Evolutionary conservation across 1,140 invertebrate genomes (phyloP).

Genomic region (Bathynomus jamesi): DNA sequence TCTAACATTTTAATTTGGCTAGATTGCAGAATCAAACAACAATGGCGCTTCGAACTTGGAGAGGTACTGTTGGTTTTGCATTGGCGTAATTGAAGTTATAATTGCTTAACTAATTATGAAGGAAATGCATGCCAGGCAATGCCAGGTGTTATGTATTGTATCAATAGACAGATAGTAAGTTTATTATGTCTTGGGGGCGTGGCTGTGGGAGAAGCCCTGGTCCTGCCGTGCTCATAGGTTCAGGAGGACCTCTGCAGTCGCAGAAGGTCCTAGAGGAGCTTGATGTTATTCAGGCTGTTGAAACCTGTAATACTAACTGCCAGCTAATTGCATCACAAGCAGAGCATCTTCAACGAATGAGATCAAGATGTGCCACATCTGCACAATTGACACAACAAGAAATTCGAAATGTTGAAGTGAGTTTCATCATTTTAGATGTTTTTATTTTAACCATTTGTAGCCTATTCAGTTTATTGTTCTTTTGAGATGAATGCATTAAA

Average conservation of each 20-base stretch:
- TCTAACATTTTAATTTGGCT: too few species aligned
- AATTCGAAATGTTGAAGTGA: conserved; percentile 85
- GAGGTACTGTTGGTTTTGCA: neutral
- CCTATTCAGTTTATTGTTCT: too few species aligned
- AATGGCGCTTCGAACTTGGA: neutral
- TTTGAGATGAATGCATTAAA: too few species aligned
- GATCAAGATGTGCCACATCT: conserved; percentile 84
- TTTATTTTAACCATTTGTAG: too few species aligned
- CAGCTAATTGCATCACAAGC: conserved; percentile 46
- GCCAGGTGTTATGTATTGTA: conserved; percentile 16
- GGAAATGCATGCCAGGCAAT: conserved; percentile 16
- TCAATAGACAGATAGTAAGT: conserved; percentile 30
- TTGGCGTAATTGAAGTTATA: neutral
- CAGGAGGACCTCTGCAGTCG: neutral
- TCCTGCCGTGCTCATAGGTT: neutral
- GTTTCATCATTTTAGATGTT: too few species aligned
- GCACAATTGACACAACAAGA: conserved; percentile 85
- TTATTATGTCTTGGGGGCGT: conserved; percentile 14
- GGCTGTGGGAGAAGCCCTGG: conserved; percentile 7
- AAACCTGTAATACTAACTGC: conserved; percentile 30
- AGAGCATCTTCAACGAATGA: conserved; percentile 77
- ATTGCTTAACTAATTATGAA: conserved; percentile 11
- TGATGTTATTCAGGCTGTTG: conserved; percentile 16
- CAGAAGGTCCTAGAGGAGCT: neutral
- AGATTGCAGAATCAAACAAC: too few species aligned